Evolutionary conservation across 1,140 invertebrate genomes (phyloP), one percentile per base, ranked within the genome.

Genomic region (Aplysia californica): DNA sequence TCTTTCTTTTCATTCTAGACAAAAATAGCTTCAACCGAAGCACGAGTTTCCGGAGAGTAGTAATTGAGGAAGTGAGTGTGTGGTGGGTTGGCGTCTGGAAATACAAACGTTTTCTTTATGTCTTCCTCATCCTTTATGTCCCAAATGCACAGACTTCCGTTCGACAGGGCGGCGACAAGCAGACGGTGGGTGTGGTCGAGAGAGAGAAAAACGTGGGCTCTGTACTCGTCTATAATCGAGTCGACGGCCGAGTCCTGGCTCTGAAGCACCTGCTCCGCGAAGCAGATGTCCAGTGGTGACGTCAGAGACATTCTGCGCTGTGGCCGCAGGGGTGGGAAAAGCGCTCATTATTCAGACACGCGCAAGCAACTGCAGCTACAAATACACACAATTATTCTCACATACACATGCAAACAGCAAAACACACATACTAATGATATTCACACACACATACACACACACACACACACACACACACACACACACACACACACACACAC

Each of bases 61-160:
- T 2, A 2, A 33, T 5, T 26, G 35, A 2, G 5, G 20, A 61
- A 33, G 10, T 10, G 35, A 33, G 35, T 26, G 10, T 26, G 21
- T 31, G 10, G 35, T 5, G 6, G 35, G 35, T n/a, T 2, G 23
- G n/a, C 35, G 20, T n/a, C 39, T 36, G 31, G 4, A 35, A 65
- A 35, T 5, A n/a, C 68, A 21, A 35, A 70, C 68, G 55, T 70
- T 39, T 70, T 36, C 68, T 70, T 70, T 39, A 70, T 70, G 21
- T 70, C 38, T 21, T 50, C 38, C 29, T 26, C 31, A 23, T 70
- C 68, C 1, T 29, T 35, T 1, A 70, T 44, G 29, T 70, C 68
- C 68, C 68, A 70, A 44, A 70, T 31, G 29, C 68, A 70, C 68
- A 70, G 36, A 35, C 68, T 70, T 21, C 68, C 68, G 26, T 38